Conservation (phyloP, 2,888 invertebrate species). For the Melinaea menophilus region DNA sequence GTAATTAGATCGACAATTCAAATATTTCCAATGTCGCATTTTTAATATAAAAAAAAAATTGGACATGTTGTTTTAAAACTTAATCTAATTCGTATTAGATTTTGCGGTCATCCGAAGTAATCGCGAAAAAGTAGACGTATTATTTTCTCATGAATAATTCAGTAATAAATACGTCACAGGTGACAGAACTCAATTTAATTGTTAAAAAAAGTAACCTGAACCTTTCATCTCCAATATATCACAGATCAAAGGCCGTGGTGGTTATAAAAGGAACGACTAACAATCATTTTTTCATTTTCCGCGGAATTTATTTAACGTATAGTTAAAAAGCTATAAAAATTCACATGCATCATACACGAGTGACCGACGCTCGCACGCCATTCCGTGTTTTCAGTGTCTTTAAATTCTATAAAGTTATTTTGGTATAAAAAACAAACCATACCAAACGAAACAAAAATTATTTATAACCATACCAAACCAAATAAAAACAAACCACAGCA, state of each 20-base stretch:
- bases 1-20: no score
- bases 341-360: conserved; percentile 64
- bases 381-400: conserved; percentile 48
- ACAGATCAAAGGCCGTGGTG: not conserved
- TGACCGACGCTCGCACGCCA: conserved; percentile 46
- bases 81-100: no score
- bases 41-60: no score
- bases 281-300: conserved; percentile 45
- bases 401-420: conserved; percentile 38
- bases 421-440: not conserved
- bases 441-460: not conserved
- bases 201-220: no score
- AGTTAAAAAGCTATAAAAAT: conserved; percentile 61
- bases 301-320: conserved; percentile 51
- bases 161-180: no score
- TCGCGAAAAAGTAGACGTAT: no score
- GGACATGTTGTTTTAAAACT: no score
- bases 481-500: not conserved
- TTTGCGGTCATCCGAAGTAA: no score
- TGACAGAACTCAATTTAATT: no score
- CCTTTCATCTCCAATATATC: not conserved
- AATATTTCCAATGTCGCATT: no score
- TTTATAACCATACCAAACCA: not conserved
- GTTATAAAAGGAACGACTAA: conserved; percentile 34
- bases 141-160: no score